A percentile compares a stretch with the other conserved stretches of the same genome.
These are phyloP conservation scores for Cyrtodaria siliqua DNA, from an alignment of 2,888 invertebrate genomes.

Conservation along the genomic window DNA sequence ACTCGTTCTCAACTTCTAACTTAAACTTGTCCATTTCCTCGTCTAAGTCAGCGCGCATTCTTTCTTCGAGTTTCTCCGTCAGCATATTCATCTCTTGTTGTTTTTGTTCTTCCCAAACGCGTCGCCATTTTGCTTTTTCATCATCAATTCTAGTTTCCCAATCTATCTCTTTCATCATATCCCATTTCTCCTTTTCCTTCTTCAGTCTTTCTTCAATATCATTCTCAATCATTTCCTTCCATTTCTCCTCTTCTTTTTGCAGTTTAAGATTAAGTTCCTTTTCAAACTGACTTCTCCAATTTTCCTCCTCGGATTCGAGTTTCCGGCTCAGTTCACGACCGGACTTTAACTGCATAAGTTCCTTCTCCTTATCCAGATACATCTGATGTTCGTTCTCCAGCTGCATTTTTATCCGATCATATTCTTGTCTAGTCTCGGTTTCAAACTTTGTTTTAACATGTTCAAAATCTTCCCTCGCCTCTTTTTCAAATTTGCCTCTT, in stretches of 20 bases:
- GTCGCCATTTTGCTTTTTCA: constrained; percentile 31
- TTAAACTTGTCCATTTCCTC: constrained; percentile 55
- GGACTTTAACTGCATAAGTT: constrained; percentile 37
- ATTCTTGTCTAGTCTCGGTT: constrained; percentile 37
- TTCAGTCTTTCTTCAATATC: constrained; percentile 52
- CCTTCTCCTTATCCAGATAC: constrained; percentile 43
- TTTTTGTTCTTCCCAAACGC: constrained; percentile 45
- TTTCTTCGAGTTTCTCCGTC: constrained; percentile 35
- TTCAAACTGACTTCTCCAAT: constrained; percentile 68
- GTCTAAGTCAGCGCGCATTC: constrained; percentile 43
- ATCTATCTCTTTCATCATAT: constrained; percentile 26
- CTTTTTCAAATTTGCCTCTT: constrained; percentile 42
- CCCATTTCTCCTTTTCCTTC: constrained; percentile 48
- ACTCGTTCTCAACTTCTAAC: constrained; percentile 50
- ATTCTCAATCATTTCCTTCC: constrained; percentile 57
- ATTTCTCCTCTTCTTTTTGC: constrained; percentile 59
- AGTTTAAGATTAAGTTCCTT: constrained; percentile 51
- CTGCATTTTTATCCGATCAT: constrained; percentile 27
- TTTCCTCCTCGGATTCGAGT: constrained; percentile 61
- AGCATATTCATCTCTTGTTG: constrained; percentile 39
- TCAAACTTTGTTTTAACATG: constrained; percentile 49
- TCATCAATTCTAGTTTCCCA: constrained; percentile 26
- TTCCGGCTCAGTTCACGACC: constrained; percentile 60
- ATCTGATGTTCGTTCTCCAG: constrained; percentile 45
- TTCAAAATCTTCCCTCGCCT: constrained; percentile 45